Percentiles rank a stretch among this genome's conserved stretches.
phyloP scores from a whole-genome alignment of 2,888 invertebrate species.

The Eurytoma adleriae region DNA sequence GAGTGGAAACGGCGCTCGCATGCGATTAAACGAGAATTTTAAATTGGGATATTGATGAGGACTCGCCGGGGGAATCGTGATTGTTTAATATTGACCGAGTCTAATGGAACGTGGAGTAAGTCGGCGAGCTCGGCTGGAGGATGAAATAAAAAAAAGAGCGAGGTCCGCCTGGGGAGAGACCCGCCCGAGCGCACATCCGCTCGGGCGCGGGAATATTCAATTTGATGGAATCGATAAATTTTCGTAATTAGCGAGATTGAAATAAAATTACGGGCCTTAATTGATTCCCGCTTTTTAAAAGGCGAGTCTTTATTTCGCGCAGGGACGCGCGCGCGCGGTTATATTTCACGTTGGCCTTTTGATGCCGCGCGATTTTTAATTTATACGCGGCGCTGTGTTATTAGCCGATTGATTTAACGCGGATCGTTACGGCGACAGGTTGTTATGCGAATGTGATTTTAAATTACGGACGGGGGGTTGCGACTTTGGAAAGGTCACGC shows the following conservation, averaged over 20 bases:
- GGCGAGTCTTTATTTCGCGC: slow-evolving; percentile 14
- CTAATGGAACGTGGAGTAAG: slow-evolving; percentile 55
- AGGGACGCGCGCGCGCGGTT: neutral
- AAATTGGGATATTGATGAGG: slow-evolving; percentile 57
- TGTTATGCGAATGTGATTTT: slow-evolving; percentile 32
- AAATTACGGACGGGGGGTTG: slow-evolving; percentile 24
- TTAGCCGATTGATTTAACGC: slow-evolving; percentile 52
- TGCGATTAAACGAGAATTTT: slow-evolving; percentile 56
- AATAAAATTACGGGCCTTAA: slow-evolving; percentile 52
- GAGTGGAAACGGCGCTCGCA: neutral
- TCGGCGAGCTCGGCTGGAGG: slow-evolving; percentile 14
- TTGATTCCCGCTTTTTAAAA: slow-evolving; percentile 44
- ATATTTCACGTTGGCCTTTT: neutral
- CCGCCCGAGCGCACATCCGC: slow-evolving; percentile 9
- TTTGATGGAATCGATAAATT: slow-evolving; percentile 55
- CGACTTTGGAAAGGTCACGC: slow-evolving; percentile 11
- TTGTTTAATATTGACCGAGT: slow-evolving; percentile 58
- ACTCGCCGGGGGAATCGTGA: slow-evolving; percentile 46
- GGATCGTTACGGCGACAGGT: slow-evolving; percentile 44
- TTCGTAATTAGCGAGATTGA: slow-evolving; percentile 52
- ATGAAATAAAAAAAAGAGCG: slow-evolving; percentile 8
- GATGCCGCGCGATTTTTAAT: slow-evolving; percentile 25
- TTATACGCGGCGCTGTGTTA: slow-evolving; percentile 39
- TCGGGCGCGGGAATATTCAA: slow-evolving; percentile 45
- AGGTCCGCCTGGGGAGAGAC: neutral